Conservation (phyloP, 2,888 invertebrate genomes). For the Synanthedon vespiformis region DNA sequence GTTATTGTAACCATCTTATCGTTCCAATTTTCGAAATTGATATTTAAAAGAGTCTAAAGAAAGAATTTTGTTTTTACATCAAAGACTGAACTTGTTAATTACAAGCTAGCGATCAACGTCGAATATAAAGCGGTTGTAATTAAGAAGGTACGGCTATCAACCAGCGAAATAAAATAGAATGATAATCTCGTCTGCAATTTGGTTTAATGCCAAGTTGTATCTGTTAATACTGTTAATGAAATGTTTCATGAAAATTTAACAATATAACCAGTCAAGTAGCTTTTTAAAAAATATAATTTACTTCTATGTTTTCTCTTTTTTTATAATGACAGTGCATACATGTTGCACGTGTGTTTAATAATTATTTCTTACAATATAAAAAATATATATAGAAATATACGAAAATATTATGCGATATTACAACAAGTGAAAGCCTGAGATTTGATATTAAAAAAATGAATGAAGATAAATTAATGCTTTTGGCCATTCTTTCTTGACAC, state of each 20-base stretch:
- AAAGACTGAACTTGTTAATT: conserved; percentile 28
- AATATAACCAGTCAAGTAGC: no score
- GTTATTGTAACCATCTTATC: no score
- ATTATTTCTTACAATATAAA: no score
- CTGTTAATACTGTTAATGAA: background rate
- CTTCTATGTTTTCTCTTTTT: no score
- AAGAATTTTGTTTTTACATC: background rate
- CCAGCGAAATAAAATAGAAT: conserved; percentile 26
- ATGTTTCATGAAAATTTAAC: background rate
- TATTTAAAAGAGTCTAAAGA: background rate
- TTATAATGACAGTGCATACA: no score
- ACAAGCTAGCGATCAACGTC: conserved; percentile 32
- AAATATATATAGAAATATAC: no score
- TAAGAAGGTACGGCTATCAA: conserved; percentile 28
- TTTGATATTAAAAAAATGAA: no score
- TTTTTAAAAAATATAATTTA: background rate
- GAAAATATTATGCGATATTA: no score
- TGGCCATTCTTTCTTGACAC: no score
- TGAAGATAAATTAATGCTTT: no score
- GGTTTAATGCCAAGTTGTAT: background rate
- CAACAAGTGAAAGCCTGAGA: no score
- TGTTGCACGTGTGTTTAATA: no score
- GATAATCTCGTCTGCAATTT: conserved; percentile 9
- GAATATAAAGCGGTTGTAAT: conserved; percentile 36
- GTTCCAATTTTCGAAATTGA: background rate